Conservation (phyloP, 2,888 invertebrate genomes). For the Tipula unca region DNA sequence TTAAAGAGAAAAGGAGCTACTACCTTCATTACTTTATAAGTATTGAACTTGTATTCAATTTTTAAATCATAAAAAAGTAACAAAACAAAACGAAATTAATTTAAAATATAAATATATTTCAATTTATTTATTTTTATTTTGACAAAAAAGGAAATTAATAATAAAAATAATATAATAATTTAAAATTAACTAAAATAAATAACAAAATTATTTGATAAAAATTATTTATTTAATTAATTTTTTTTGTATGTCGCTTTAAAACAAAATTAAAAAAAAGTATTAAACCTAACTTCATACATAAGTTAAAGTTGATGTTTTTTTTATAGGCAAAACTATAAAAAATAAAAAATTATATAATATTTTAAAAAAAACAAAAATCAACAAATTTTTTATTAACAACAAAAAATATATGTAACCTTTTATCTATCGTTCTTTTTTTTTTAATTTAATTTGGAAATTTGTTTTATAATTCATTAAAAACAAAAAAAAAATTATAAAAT, state of each 20-base stretch:
- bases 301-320: background rate
- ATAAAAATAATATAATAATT: background rate
- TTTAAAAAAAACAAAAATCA: background rate
- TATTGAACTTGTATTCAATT: background rate
- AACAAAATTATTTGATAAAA: slow-evolving; percentile 14
- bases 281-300: background rate
- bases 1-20: background rate
- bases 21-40: background rate
- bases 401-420: background rate
- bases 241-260: background rate
- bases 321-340: background rate
- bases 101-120: slow-evolving; percentile 8
- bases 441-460: background rate
- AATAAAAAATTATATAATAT: background rate
- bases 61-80: background rate
- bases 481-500: background rate
- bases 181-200: slow-evolving; percentile 14
- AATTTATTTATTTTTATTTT: background rate
- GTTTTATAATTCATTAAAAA: background rate
- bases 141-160: background rate
- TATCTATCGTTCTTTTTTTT: background rate
- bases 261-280: background rate
- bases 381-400: background rate
- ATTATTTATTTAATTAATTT: background rate
- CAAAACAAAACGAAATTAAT: background rate